Percentiles rank a stretch among this genome's conserved stretches.
These are phyloP conservation scores for Neogobius melanostomus DNA, from an alignment of 2,113 vertebrate species.

Conservation along the genomic window DNA sequence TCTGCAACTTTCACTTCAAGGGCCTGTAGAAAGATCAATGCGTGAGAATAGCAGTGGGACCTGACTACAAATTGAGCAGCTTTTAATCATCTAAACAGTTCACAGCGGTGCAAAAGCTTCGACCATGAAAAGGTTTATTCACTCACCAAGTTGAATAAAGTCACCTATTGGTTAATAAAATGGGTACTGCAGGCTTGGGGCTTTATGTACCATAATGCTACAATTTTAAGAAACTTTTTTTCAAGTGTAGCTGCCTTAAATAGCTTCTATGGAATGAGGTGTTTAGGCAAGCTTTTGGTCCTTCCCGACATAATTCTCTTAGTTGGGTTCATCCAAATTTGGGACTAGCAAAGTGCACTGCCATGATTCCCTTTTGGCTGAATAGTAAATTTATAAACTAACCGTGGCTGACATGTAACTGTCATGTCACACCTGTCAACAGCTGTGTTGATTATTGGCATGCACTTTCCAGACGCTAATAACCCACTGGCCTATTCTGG, in stretches of 20 bases:
- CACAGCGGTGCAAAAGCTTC: constrained; percentile 63
- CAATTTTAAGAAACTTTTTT: neutral
- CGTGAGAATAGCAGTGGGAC: constrained; percentile 59
- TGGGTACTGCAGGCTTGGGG: constrained; percentile 33
- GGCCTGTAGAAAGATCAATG: constrained; percentile 62
- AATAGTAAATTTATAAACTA: neutral
- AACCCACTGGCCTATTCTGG: too few relatives aligned
- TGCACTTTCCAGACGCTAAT: too few relatives aligned
- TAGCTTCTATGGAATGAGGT: too few relatives aligned
- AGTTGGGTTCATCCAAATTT: too few relatives aligned
- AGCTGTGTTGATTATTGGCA: too few relatives aligned
- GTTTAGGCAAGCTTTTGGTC: too few relatives aligned
- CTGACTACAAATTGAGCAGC: constrained; percentile 63
- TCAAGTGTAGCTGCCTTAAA: too few relatives aligned
- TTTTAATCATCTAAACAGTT: constrained; percentile 72
- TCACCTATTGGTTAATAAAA: constrained; percentile 59
- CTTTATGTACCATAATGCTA: neutral
- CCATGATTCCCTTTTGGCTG: neutral
- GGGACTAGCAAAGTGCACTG: too few relatives aligned
- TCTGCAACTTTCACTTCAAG: constrained; percentile 47
- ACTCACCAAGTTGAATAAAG: constrained; percentile 58
- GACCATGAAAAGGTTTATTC: constrained; percentile 67
- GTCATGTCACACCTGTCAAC: too few relatives aligned
- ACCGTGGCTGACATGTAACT: neutral
- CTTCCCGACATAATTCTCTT: too few relatives aligned